Base-by-base conservation (phyloP, 2,113 vertebrate species). In the Brienomyrus brachyistius region DNA sequence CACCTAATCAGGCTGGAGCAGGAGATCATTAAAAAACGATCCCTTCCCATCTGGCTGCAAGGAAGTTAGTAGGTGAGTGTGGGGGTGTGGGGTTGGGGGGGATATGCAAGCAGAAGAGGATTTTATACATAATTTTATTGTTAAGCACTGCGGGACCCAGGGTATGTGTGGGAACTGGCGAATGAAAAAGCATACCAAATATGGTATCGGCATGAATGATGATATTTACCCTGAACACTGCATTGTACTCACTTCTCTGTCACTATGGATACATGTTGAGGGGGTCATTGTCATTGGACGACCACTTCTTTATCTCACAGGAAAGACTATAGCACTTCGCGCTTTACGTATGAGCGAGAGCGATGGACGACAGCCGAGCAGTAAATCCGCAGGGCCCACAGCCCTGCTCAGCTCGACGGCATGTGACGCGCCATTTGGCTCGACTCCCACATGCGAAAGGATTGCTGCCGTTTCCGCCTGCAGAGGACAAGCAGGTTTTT, bases 21-120 rank as follows among this genome's bases (percentile, higher is more conserved):
- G 51, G 31, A 21, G 48, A 80, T 80, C 74, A 80, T 74, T 83
- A 56, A 74, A 74, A n/a, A 88, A 43, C 23, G 9, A 74, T 88
- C 66, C 35, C 43, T 88, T 80, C 74, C 74, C 74, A 80, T 80
- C 74, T 80, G 74, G 74, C 74, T 80, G 74, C 35, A 43, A 43
- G 74, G 74, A 80, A 80, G 74, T 77, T 35, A 40, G 74, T 80
- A 80, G 74, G 74, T 80, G 74, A 40, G 74, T 80, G 74, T 43
- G 74, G 31, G 35, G 13, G 74, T 80, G 74, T 43, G 74, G 7
- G 15, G 80, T 80, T 17, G 35, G 45, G 5, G 80, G 13, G 27
- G 1, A 9, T 1, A 2, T 4, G 23, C 9, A 43, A 43, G 23
- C 45, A 82, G 82, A 84, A 84, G 43, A 84, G 82, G 35, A 19